Base-by-base conservation (phyloP, 2,888 invertebrate species). In the Standfussiana lucernea region DNA sequence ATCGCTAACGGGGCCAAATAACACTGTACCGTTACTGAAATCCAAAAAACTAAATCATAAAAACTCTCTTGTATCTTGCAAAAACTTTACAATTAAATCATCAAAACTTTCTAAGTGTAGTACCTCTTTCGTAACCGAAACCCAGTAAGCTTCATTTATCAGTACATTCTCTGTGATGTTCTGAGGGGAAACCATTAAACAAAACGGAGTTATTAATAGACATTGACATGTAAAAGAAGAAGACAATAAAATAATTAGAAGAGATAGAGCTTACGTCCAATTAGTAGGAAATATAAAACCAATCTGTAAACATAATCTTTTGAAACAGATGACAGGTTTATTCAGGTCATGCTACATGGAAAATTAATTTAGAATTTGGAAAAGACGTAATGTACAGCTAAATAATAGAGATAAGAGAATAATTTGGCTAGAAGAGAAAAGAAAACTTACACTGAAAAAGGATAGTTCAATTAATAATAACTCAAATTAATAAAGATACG, bases 141-240 rank as follows among this genome's bases (percentile, higher is more conserved):
- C 98, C 99, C 99, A 99, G 97, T 98, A 98, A 95, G 98, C 98
- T 97, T 99, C 98, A 97, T 99, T 99, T 97, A 99, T 98, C 97
- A 99, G 98, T 97, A 98, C 98, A 97, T 98, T 98, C 98, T 99
- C 98, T 97, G 98, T 99, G 98, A 99, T 98, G 97, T 99, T 99
- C 99, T 99, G 98, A 97, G 97, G 97, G 97, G 97, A 98, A 97
- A 97, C 95, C 95, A 95, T 95, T 94, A 96, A 96, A 96, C 94
- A 96, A 96, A 96, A 96, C 91, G 93, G 93, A 96, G 92, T 96
- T 95, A 96, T 96, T 96, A 96, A 93, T 93, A 95, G 89, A 93
- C 91, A 95, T 92, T 94, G 92, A 91, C 87, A 91, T 83, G 84
- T 89, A 89, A 86, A 79, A 91, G 87, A 91, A 91, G 91, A 89